Evolutionary conservation across 1,140 invertebrate genomes (phyloP), one percentile per base, ranked within the genome.

Genomic region (Apis mellifera): DNA sequence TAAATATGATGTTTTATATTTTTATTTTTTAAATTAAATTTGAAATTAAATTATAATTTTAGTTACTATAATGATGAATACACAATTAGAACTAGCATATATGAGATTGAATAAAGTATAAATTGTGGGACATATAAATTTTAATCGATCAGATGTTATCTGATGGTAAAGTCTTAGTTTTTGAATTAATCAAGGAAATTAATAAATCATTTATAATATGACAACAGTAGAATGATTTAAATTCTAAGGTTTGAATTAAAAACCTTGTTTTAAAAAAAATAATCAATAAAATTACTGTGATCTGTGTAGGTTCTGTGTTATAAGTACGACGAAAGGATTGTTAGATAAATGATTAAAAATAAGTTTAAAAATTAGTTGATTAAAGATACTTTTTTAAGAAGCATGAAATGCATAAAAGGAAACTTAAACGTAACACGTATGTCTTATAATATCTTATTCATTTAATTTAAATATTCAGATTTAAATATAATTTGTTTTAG

Each of bases 361-460:
- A n/a, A 57, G 17, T 79, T 57, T 21, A 42, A 42, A 42, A 42
- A 42, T 42, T 42, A 59, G 23, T 76, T 59, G n/a, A 84, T 76
- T 52, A 64, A 64, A 72, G 42, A 68, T 60, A 83, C 55, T 19
- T 73, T 32, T 52, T 55, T 15, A 68, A 77, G 60, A 88, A 86
- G 81, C 84, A 89, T 89, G 87, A 89, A 65, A 89, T 89, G 87
- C 86, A 83, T 87, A 85, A 82, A 50, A 89, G 85, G 65, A 81
- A 64, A 77, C n/a, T 64, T 54, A 89, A 78, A 59, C 84, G 64
- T 9, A 84, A 64, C 65, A 80, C 76, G 87, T 89, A 77, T 55
- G 87, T 88, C 9, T 72, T 42, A 12, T 42, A 60, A 73, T 1
- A 13, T 55, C 55, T 17, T 48, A 54, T n/a, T 23, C 8, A 42